These are phyloP conservation scores for Zalophus californianus DNA, from an alignment of 2,797 vertebrate species.

Conservation along the genomic window DNA sequence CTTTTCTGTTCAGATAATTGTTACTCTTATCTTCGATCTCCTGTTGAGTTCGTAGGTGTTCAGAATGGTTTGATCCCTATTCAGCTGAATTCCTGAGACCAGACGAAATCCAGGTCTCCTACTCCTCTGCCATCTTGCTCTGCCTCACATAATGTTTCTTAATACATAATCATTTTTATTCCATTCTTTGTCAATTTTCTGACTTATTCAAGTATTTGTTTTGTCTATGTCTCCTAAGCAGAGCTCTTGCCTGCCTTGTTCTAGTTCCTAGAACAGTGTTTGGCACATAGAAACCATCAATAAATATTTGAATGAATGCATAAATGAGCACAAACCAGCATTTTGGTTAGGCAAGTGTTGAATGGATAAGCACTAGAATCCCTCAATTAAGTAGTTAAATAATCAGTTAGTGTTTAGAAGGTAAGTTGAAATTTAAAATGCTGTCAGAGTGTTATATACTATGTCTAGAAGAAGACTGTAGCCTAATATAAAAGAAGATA, in stretches of 20 bases:
- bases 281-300: background rate
- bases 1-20: no score
- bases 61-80: no score
- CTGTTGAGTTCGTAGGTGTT: no score
- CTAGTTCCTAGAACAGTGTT: background rate
- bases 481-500: background rate
- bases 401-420: background rate
- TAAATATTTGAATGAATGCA: background rate
- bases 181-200: background rate
- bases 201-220: background rate
- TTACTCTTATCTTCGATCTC: no score
- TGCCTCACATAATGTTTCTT: background rate
- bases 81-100: no score
- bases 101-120: no score
- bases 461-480: background rate
- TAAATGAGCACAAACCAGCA: background rate
- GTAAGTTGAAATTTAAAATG: constrained; percentile 30
- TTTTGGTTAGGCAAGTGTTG: background rate
- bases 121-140: no score
- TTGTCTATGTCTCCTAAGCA: background rate
- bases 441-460: background rate
- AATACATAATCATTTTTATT: background rate
- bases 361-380: background rate
- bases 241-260: background rate
- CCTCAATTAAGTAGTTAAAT: background rate